Conservation (phyloP, 1,140 invertebrate species). For the Ips nitidus region DNA sequence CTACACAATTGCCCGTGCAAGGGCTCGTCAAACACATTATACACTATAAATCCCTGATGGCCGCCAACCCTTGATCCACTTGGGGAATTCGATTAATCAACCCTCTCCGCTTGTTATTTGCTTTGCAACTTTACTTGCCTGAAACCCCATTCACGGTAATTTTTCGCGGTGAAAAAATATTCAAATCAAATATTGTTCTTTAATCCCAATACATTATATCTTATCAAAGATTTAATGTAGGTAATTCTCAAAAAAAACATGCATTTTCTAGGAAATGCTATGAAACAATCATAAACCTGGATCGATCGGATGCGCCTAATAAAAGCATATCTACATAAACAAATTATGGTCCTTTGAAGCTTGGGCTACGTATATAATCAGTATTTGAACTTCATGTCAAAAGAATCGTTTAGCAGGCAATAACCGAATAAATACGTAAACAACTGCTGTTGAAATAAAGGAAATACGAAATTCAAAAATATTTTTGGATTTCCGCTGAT, state of each 20-base stretch:
- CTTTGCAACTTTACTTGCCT: neutral
- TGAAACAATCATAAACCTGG: conserved; percentile 1
- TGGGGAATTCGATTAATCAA: conserved; percentile 25
- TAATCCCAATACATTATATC: neutral
- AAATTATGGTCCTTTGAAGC: too few relatives aligned
- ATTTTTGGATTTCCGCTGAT: conserved; percentile 2
- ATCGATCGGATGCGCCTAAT: conserved; percentile 1
- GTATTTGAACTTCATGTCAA: conserved; percentile 1
- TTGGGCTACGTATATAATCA: neutral
- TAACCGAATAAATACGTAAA: neutral
- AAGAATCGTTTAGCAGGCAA: neutral
- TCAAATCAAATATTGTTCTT: too few relatives aligned
- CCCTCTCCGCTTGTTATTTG: conserved; percentile 1
- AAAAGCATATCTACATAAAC: neutral
- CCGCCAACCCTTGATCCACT: conserved; percentile 12
- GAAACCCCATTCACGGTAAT: too few relatives aligned
- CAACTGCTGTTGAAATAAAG: neutral
- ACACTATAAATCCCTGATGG: conserved; percentile 13
- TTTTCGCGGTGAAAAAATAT: too few relatives aligned
- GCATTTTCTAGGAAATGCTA: neutral
- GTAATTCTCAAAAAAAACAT: neutral
- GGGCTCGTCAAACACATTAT: conserved; percentile 30
- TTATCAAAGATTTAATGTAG: neutral
- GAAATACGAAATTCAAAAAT: neutral
- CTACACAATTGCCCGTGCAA: conserved; percentile 27